phyloP scores from a whole-genome alignment of 2,113 vertebrate genomes.

The Tupaia chinensis region DNA sequence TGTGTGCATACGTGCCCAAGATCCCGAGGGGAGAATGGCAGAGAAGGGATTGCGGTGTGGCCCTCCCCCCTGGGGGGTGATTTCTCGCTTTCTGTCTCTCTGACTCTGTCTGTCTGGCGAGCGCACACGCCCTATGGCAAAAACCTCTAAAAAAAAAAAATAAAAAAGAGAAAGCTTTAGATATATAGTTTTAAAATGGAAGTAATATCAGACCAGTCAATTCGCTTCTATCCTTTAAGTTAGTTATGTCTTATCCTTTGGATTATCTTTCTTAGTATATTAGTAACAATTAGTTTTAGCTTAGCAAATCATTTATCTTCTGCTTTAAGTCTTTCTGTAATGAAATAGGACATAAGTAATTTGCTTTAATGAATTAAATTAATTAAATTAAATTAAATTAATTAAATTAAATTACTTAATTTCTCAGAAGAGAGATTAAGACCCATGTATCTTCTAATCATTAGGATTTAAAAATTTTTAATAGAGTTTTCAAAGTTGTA shows the following conservation, averaged over 20 bases:
- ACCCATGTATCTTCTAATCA: not conserved
- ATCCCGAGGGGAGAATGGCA: too few species aligned
- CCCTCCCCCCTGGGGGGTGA: too few species aligned
- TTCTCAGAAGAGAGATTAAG: constrained; percentile 2
- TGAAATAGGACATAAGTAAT: not conserved
- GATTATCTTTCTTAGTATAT: not conserved
- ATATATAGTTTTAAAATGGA: constrained; percentile 32
- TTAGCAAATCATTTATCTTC: constrained; percentile 55
- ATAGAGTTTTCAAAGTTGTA: constrained; percentile 23
- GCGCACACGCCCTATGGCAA: too few species aligned
- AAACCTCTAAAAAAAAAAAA: too few species aligned
- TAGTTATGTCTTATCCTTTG: not conserved
- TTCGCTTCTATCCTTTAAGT: constrained; percentile 13
- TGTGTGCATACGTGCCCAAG: too few species aligned
- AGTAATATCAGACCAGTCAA: not conserved
- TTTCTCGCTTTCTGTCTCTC: too few species aligned
- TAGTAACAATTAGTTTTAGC: constrained; percentile 42
- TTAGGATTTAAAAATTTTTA: constrained; percentile 37
- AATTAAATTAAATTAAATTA: too few species aligned
- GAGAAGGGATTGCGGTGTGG: too few species aligned
- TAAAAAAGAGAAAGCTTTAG: constrained; percentile 25
- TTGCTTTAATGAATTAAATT: too few species aligned
- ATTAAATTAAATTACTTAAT: too few species aligned
- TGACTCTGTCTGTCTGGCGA: too few species aligned
- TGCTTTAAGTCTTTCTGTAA: constrained; percentile 20